phyloP scores from a whole-genome alignment of 2,113 vertebrate genomes.

The Nesoenas mayeri region DNA sequence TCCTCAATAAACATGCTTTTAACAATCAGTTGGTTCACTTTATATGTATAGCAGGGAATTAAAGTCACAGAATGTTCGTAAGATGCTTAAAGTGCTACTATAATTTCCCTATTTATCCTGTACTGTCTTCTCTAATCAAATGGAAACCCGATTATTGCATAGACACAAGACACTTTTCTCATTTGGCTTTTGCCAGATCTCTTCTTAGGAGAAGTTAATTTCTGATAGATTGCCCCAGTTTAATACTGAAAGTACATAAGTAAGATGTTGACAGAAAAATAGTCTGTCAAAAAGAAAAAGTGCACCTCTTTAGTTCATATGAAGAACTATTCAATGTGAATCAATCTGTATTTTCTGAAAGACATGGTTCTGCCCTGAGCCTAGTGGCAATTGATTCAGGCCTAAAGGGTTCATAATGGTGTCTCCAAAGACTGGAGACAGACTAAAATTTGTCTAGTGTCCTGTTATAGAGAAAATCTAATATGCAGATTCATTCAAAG shows the following conservation, averaged over 20 bases:
- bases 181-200: background rate
- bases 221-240: background rate
- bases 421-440: background rate
- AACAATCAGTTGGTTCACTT: background rate
- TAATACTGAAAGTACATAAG: background rate
- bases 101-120: background rate
- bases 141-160: background rate
- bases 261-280: background rate
- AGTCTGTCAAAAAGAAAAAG: background rate
- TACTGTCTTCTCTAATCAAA: background rate
- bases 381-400: background rate
- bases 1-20: constrained; percentile 15
- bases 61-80: background rate
- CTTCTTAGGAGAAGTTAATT: background rate
- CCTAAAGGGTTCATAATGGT: background rate
- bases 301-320: background rate
- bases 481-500: background rate
- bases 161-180: background rate
- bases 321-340: background rate
- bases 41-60: background rate
- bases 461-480: background rate
- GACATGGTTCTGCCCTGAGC: background rate
- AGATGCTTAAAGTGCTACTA: background rate
- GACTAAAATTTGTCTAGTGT: background rate
- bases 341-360: background rate